phyloP scores from a whole-genome alignment of 2,113 vertebrate genomes.

The Sinocyclocheilus anshuiensis region DNA sequence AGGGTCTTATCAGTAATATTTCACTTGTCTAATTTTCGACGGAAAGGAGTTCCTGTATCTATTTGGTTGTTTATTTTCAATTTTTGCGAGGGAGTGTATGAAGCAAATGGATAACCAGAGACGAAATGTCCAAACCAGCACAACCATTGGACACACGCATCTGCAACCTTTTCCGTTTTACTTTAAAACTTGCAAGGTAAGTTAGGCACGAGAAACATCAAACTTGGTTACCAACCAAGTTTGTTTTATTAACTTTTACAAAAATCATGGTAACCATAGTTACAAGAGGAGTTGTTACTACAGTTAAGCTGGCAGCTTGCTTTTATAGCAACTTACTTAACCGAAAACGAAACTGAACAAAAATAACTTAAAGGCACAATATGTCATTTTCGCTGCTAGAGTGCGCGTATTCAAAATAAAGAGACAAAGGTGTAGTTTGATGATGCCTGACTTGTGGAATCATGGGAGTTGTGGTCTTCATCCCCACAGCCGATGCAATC shows the following conservation, averaged over 20 bases:
- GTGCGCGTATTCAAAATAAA: too few species aligned
- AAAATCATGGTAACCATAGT: not conserved
- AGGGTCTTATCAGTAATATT: not conserved
- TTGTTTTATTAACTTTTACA: not conserved
- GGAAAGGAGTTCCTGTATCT: not conserved
- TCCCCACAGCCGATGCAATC: too few species aligned
- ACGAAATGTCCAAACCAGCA: constrained; percentile 10
- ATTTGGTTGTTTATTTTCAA: not conserved
- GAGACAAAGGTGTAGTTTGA: too few species aligned
- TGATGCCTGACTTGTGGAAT: too few species aligned
- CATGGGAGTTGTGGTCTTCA: too few species aligned
- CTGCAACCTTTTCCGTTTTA: constrained; percentile 17
- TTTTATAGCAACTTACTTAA: not conserved
- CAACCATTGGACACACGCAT: constrained; percentile 24
- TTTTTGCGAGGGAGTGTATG: not conserved
- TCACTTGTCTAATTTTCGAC: not conserved
- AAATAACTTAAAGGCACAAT: too few species aligned
- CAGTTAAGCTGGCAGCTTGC: not conserved
- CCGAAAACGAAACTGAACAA: not conserved
- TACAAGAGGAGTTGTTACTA: not conserved
- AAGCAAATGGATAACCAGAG: not conserved
- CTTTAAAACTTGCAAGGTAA: constrained; percentile 30
- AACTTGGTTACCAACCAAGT: not conserved
- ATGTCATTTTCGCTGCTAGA: too few species aligned
- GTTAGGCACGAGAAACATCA: not conserved